Base-by-base conservation (phyloP, 2,797 vertebrate species). In the Poeciliopsis infans region DNA sequence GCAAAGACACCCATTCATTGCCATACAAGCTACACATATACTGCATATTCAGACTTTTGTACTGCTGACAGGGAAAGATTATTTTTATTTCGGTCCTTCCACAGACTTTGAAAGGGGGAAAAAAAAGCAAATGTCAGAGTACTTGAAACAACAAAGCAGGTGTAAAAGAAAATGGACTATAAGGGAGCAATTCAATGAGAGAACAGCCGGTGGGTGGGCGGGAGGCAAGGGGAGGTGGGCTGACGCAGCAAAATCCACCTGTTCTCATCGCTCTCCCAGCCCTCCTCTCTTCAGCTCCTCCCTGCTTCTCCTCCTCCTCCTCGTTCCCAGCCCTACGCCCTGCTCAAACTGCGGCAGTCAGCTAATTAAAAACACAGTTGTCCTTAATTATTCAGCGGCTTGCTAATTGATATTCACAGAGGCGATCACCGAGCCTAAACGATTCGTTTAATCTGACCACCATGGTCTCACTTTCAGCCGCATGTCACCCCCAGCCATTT, bases 341-440 rank as follows among this genome's bases (percentile, higher is more conserved):
- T 73, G 90, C 93, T 91, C 86, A 66, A 95, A 96, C 91, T 95
- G 93, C 94, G 87, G 88, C 91, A 87, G 94, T 95, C 86, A 89
- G 92, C 94, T 97, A 96, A 97, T 97, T 96, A 95, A 96, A 94
- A 95, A 96, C 95, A 94, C 88, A 90, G 89, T 93, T 91, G 84
- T 88, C 94, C 92, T 96, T 97, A 97, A 97, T 97, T 97, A 96
- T 97, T 96, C 96, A 95, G 91, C 94, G 92, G 88, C 79, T 4
- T 46, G 89, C 94, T 97, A 96, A 96, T 97, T 98, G 95, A 92
- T 97, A 96, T 96, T 96, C 96, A 90, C 93, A 85, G 82, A 94
- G 91, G 91, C 88, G 80, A 93, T 95, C 87, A 88, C 87, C 92
- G 87, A 89, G 94, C 94, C 86, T 59, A 86, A 92, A 93, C 89